Evolutionary conservation across 2,888 invertebrate genomes (phyloP), one percentile per base, ranked within the genome.

Genomic region (Apodemia duryi): DNA sequence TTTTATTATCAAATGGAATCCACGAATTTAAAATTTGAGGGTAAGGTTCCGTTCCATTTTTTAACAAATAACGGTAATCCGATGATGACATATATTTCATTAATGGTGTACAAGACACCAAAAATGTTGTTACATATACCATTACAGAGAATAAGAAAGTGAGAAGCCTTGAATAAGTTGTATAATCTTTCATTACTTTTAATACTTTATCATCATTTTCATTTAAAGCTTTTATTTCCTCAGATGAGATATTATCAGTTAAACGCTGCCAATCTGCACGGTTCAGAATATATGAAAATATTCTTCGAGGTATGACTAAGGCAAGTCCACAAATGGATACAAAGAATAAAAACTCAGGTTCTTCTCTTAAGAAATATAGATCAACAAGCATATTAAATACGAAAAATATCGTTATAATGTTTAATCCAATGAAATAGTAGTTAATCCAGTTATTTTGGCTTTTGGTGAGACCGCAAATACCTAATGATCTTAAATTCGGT

Each of bases 1-100:
- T 77, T 1, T 72, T 77, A 49, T 79, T 78, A 69, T 88, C 78
- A 67, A 87, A 86, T 0, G 89, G 88, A 66, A 85, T 84, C 88
- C 88, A 88, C 1, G 83, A 82, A 69, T 72, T 76, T 43, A 87
- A 61, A 60, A 88, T 83, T 67, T 82, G 82, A 0, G 86, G 85
- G 38, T 80, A 75, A 0, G 82, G 76, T 51, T 83, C 81, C 2
- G 69, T 68, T 0, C 79, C 83, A n/a, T 72, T 71, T 10, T 62
- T 67, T 41, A 86, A 72, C 11, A 77, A 71, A n/a, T 78, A 71
- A 0, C 80, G 75, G 66, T 83, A 85, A 4, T 66, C 70, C 11
- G 72, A 46, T 0, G 76, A 72, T 1, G 79, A 74, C 0, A 75
- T 32, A 63, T 77, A 82, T 67, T 79, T 85, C 2, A 84, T 41